Conservation (phyloP, 2,797 vertebrate species). For the Avahi laniger region DNA sequence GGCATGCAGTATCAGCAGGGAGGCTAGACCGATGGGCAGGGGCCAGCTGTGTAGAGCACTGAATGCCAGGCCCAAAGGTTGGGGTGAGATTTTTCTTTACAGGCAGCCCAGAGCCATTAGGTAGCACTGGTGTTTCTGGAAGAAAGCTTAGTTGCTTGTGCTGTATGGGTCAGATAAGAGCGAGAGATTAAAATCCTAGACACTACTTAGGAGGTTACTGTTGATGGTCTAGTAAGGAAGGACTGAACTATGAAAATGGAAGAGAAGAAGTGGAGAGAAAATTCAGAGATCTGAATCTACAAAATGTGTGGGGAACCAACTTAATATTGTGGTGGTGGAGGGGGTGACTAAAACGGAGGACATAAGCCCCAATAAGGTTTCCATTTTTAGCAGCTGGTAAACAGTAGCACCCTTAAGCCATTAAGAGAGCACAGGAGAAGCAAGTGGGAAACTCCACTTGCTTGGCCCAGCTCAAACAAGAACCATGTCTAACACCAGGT, state of each 20-base stretch:
- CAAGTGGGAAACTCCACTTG: not conserved
- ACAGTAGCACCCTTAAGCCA: not conserved
- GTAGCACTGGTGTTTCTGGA: not conserved
- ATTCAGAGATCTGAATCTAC: not conserved
- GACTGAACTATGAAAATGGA: not conserved
- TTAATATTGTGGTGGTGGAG: no score
- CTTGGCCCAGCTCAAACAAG: not conserved
- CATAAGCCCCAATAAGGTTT: no score
- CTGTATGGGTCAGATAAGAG: not conserved
- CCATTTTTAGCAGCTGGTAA: not conserved
- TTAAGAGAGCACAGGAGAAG: not conserved
- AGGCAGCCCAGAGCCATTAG: not conserved
- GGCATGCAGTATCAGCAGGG: not conserved
- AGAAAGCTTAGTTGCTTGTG: not conserved
- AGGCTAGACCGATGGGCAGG: not conserved
- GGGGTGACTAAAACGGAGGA: no score
- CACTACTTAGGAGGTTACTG: not conserved
- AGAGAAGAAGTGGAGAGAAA: not conserved
- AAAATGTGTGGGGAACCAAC: not conserved
- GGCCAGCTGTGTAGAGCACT: not conserved
- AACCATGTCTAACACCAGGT: not conserved
- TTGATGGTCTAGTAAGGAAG: not conserved
- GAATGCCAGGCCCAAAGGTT: not conserved
- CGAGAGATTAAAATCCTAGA: not conserved
- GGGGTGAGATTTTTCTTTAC: not conserved